A percentile compares a stretch with the other conserved stretches of the same genome.
phyloP scores from a whole-genome alignment of 1,140 invertebrate species.

The Stegodyphus mimosarum region DNA sequence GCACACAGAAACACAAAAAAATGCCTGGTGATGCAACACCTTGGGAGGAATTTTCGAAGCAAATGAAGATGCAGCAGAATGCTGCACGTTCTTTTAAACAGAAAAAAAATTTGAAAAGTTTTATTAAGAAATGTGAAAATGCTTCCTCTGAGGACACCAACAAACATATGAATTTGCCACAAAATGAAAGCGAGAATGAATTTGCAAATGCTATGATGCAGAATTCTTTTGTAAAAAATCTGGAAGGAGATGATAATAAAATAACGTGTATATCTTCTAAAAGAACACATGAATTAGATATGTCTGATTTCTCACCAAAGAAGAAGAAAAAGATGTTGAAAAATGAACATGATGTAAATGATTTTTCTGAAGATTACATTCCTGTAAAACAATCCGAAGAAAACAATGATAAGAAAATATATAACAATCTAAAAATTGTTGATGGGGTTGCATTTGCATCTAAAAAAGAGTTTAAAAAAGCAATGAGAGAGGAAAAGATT shows the following conservation, averaged over 20 bases:
- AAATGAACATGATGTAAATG: neutral
- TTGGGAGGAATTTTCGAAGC: constrained; percentile 41
- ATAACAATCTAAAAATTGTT: neutral
- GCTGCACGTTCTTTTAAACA: no score
- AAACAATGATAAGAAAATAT: neutral
- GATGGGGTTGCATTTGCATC: neutral
- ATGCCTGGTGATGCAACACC: constrained; percentile 55
- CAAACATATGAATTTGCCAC: no score
- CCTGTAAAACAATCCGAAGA: no score
- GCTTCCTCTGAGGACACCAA: neutral
- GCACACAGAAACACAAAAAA: constrained; percentile 33
- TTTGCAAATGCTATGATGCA: no score
- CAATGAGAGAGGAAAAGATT: no score
- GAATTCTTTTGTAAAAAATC: no score
- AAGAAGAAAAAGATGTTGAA: neutral
- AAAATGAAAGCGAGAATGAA: no score
- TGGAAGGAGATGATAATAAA: no score
- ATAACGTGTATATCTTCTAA: no score
- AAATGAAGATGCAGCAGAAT: no score
- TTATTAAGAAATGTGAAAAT: neutral
- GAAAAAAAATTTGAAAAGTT: neutral
- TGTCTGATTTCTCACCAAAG: constrained; percentile 1
- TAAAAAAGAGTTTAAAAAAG: neutral
- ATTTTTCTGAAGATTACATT: neutral
- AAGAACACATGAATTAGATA: no score